A percentile compares a stretch with the other conserved stretches of the same genome.
Evolutionary conservation across 2,888 invertebrate species (phyloP).

Genomic region (Axea sp.): DNA sequence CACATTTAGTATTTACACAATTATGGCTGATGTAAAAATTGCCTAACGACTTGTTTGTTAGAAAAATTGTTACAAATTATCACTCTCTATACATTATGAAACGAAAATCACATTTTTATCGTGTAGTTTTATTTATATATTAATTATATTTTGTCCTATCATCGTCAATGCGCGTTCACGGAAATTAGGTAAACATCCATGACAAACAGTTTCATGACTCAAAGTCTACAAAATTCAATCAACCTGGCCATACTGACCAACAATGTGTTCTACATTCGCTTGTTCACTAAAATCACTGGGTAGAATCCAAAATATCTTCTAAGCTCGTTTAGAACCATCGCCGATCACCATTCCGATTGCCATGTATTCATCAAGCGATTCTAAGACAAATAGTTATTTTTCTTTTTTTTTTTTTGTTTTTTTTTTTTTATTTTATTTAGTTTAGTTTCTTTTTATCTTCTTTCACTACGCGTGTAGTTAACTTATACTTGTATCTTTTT

Average conservation of each 20-base stretch:
- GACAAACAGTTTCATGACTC: slow-evolving; percentile 62
- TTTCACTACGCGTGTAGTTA: slow-evolving; percentile 59
- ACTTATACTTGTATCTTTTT: slow-evolving; percentile 59
- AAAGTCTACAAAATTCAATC: slow-evolving; percentile 60
- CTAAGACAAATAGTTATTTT: slow-evolving; percentile 62
- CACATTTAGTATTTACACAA: slow-evolving; percentile 61
- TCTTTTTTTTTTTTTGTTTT: slow-evolving; percentile 40
- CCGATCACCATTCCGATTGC: slow-evolving; percentile 59
- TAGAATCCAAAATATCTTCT: slow-evolving; percentile 57
- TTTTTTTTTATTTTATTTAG: slow-evolving; percentile 38
- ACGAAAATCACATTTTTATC: slow-evolving; percentile 50
- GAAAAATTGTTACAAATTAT: slow-evolving; percentile 62
- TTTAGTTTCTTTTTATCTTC: slow-evolving; percentile 56
- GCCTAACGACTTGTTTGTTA: slow-evolving; percentile 58
- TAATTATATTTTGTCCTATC: slow-evolving; percentile 34
- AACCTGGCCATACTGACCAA: slow-evolving; percentile 60
- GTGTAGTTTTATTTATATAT: slow-evolving; percentile 36
- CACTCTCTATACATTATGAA: slow-evolving; percentile 60
- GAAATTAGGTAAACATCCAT: slow-evolving; percentile 54
- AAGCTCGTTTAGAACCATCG: slow-evolving; percentile 64
- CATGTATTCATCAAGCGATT: slow-evolving; percentile 63
- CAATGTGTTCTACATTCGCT: slow-evolving; percentile 54
- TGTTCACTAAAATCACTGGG: slow-evolving; percentile 49
- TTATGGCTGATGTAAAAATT: slow-evolving; percentile 61
- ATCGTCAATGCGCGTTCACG: slow-evolving; percentile 34